phyloP scores from a whole-genome alignment of 2,888 invertebrate species.

The Arge pagana region DNA sequence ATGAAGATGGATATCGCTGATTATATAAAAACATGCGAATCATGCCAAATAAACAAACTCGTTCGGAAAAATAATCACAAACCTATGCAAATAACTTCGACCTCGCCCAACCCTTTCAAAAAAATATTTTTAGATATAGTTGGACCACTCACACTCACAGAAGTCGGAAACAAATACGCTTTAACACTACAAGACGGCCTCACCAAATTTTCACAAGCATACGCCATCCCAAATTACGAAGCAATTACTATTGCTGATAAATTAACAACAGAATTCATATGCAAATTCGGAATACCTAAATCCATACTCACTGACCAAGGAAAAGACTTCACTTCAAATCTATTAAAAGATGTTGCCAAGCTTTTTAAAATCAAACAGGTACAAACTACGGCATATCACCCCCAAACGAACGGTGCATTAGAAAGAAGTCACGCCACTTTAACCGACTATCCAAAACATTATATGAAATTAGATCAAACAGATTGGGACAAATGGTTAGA shows the following conservation, averaged over 20 bases:
- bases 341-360: conserved; percentile 40
- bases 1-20: conserved; percentile 33
- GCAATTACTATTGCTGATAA: conserved; percentile 42
- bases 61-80: conserved; percentile 29
- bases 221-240: conserved; percentile 44
- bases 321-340: conserved; percentile 35
- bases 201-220: conserved; percentile 47
- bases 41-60: conserved; percentile 45
- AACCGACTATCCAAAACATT: conserved; percentile 42
- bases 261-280: conserved; percentile 35
- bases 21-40: conserved; percentile 37
- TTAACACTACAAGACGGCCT: conserved; percentile 49
- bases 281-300: conserved; percentile 39
- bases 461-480: conserved; percentile 35
- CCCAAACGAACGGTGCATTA: conserved; percentile 42
- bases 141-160: conserved; percentile 42
- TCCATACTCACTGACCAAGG: no score
- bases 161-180: conserved; percentile 43
- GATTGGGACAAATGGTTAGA: conserved; percentile 46
- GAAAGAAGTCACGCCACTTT: conserved; percentile 45
- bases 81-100: conserved; percentile 45
- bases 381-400: conserved; percentile 41
- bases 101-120: conserved; percentile 38
- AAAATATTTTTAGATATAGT: conserved; percentile 44
- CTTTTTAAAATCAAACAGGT: conserved; percentile 43